Base-by-base conservation (phyloP, 2,888 invertebrate genomes). In the Lottia scabra region DNA sequence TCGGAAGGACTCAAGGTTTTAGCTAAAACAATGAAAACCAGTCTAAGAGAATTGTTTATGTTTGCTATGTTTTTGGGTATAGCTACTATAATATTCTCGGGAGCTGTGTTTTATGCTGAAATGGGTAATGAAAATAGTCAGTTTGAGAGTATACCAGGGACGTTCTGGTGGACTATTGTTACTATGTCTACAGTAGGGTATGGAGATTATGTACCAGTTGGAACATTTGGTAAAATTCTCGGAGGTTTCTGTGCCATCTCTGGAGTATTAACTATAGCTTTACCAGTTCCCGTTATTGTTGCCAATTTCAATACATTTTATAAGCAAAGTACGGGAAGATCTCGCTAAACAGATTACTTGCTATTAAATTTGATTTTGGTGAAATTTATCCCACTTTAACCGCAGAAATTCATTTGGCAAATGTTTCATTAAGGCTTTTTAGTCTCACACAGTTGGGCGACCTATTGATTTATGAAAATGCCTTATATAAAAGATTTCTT, bases 261-360 rank as follows among this genome's bases (percentile, higher is more conserved):
- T 48, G 91, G 91, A n/a, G 89, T 90, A 8, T 84, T 91, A 46
- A 89, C 90, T 16, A 84, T 91, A 27, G 90, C 91, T 10, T 87
- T 91, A 30, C 91, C 90, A 12, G 90, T 91, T 19, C 91, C 91
- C 0, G 90, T 91, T 64, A 90, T 91, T 68, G 90, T 91, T 8
- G 89, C 90, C 68, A 91, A 91, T 82, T 91, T 91, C 85, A 90
- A 90, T 76, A 89, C 88, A 75, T 90, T 89, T 80, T 90, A 90
- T 75, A 85, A 88, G 1, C 88, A 89, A 63, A 87, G 87, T 66
- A 88, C 85, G n/a, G 83, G 85, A 56, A 74, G 80, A 46, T 38
- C 38, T 38, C 38, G 10, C 10, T 38, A 38, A 38, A 38, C 1
- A 38, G 38, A 10, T 6, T 38, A 38, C 38, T 38, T 38, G 38